phyloP scores from a whole-genome alignment of 2,797 vertebrate species.

The Urosaurus nigricauda region DNA sequence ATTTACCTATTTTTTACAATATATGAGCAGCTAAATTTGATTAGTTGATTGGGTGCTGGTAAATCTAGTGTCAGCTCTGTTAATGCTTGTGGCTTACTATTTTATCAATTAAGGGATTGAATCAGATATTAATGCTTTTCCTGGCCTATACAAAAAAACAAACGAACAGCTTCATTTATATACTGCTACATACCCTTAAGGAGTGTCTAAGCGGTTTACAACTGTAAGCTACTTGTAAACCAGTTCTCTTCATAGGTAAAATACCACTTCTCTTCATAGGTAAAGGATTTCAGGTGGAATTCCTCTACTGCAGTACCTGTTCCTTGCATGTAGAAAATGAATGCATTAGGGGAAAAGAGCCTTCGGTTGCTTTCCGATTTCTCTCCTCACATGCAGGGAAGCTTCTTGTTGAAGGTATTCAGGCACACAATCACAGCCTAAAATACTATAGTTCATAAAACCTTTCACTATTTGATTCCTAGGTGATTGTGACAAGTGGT shows the following conservation, averaged over 20 bases:
- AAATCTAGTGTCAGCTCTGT: neutral
- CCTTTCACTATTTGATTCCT: neutral
- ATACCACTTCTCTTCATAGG: neutral
- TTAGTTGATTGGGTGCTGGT: neutral
- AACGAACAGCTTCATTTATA: no score
- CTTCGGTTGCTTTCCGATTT: neutral
- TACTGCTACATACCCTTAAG: no score
- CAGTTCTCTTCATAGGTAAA: no score
- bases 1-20: slow-evolving; percentile 1
- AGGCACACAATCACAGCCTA: neutral
- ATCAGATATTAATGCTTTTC: neutral
- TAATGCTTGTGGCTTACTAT: neutral
- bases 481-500: no score
- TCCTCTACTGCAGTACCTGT: neutral
- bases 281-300: neutral
- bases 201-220: no score
- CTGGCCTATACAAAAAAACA: no score
- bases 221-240: no score
- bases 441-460: neutral
- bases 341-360: neutral
- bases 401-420: neutral
- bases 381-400: no score
- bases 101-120: neutral
- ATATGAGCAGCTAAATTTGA: neutral
- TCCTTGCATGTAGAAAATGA: neutral